Evolutionary conservation across 2,888 invertebrate species (phyloP).

Genomic region (Leucophora obtusa): DNA sequence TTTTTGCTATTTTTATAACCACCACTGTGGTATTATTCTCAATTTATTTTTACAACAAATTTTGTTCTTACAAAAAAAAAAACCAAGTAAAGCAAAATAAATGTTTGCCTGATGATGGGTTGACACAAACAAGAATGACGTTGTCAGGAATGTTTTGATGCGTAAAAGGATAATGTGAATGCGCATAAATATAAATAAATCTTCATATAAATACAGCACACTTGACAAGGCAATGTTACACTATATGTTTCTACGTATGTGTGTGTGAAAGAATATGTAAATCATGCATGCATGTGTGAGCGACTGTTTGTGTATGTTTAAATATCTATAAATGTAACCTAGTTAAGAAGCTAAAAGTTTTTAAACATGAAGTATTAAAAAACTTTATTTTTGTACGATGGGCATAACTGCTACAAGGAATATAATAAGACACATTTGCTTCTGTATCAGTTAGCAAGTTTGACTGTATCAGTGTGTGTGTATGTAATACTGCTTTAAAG

Average conservation of each 20-base stretch:
- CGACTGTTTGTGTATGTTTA: constrained; percentile 4
- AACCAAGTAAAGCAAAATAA: constrained; percentile 3
- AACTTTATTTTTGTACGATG: constrained; percentile 34
- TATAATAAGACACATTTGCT: background rate
- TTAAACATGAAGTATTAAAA: constrained; percentile 32
- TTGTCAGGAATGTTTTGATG: constrained; percentile 43
- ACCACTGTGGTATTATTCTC: background rate
- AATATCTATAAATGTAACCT: constrained; percentile 29
- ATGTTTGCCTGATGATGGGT: constrained; percentile 31
- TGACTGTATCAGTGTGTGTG: background rate
- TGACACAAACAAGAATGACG: constrained; percentile 44
- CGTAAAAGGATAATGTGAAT: constrained; percentile 42
- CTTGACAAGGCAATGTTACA: constrained; percentile 28
- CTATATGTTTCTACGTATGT: background rate
- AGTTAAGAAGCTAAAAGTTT: constrained; percentile 49
- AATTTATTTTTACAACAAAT: background rate
- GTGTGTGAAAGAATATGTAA: background rate
- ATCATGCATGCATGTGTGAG: background rate
- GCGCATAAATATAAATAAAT: constrained; percentile 33
- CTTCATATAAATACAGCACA: background rate
- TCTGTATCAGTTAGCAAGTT: background rate
- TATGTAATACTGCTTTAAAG: background rate
- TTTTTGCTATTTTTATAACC: background rate
- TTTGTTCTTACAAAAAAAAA: too few species aligned
- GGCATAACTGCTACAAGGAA: constrained; percentile 2